Base-by-base conservation (phyloP, 2,113 vertebrate species). In the Plestiodon gilberti region DNA sequence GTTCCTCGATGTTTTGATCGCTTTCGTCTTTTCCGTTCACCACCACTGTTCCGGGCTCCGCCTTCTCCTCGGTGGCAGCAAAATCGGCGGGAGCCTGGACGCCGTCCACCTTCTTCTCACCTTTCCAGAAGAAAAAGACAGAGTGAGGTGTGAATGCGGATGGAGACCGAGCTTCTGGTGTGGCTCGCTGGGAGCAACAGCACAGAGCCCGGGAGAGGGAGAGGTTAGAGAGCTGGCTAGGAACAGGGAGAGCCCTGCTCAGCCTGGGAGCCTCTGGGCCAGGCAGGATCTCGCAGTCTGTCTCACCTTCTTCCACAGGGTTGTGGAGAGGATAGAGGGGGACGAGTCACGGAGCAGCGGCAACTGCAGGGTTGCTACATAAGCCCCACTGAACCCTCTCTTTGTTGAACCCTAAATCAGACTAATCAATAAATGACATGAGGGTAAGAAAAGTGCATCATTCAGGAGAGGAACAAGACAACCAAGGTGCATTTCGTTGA, bases 11-110 rank as follows among this genome's bases (percentile, higher is more conserved):
- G 14, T 96, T 97, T 87, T 96, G 98, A 75, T 98, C 98, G 7
- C n/a, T n/a, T n/a, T 98, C 97, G 0, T 97, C 97, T 90, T 96
- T 96, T 64, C 98, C 98, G 0, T 98, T 98, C 83, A 98, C 96
- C 84, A 97, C 96, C 0, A 94, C 95, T 0, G 93, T 93, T 55
- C 95, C 93, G 0, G 89, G 88, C 0, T 90, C 87, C 2, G 89
- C 85, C 80, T 91, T 92, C 23, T 95, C 76, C 0, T 69, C 57
- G 5, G n/a, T 13, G 25, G 67, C 0, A 0, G 86, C 0, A 0
- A 90, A 38, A 20, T 96, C 91, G 0, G 89, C 75, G 0, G 82
- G 81, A 1, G 74, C 93, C 52, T 92, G 92, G 81, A 92, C 77
- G 0, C 93, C 88, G 2, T 95, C 94, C 2, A 6, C 91, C 89